Conservation (phyloP, 2,888 invertebrate species). For the Diloba caeruleocephala region DNA sequence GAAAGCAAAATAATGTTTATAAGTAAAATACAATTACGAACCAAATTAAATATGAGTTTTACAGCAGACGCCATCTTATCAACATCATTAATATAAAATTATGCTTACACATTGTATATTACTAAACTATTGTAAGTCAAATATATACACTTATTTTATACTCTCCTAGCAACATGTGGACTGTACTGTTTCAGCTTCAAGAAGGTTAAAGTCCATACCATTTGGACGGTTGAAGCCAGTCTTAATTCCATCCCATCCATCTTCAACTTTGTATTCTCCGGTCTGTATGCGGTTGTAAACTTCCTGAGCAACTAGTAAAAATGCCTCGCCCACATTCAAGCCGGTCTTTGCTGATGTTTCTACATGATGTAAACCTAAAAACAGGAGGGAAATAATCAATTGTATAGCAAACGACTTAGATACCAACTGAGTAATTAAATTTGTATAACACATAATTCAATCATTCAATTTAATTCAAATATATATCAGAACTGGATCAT, state of each 20-base stretch:
- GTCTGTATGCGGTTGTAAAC: slow-evolving; percentile 96
- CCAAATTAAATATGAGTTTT: slow-evolving; percentile 14
- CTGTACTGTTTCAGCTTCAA: slow-evolving; percentile 96
- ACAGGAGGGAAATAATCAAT: neutral
- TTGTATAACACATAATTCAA: too few species aligned
- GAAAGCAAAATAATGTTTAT: slow-evolving; percentile 43
- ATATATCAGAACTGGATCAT: too few species aligned
- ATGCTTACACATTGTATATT: slow-evolving; percentile 67
- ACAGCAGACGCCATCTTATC: slow-evolving; percentile 40
- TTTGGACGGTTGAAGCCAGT: slow-evolving; percentile 96
- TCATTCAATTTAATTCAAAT: too few species aligned
- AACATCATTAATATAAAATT: slow-evolving; percentile 63
- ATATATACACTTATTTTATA: slow-evolving; percentile 42
- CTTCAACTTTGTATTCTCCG: slow-evolving; percentile 97
- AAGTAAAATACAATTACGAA: slow-evolving; percentile 42
- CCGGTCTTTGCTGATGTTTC: slow-evolving; percentile 99
- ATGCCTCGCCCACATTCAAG: slow-evolving; percentile 97
- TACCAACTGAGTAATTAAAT: too few species aligned
- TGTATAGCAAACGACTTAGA: too few species aligned
- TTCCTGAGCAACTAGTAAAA: slow-evolving; percentile 96
- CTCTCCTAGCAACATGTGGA: slow-evolving; percentile 94
- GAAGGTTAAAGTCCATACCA: slow-evolving; percentile 94
- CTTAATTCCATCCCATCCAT: slow-evolving; percentile 99
- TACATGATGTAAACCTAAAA: slow-evolving; percentile 93
- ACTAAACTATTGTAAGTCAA: slow-evolving; percentile 59